Conservation (phyloP, 1,140 invertebrate species). For the Polyergus mexicanus region DNA sequence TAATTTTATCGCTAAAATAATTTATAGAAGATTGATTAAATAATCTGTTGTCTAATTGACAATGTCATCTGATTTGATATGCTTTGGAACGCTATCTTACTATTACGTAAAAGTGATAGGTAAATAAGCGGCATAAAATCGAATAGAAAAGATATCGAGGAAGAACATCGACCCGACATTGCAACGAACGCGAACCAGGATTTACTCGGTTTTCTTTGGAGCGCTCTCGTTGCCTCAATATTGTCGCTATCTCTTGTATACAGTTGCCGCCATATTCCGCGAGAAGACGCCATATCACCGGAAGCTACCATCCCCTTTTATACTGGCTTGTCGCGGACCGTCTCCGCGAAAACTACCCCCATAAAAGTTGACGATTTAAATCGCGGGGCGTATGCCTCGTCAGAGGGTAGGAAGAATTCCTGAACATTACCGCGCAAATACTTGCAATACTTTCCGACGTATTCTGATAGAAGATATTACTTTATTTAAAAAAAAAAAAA, state of each 20-base stretch:
- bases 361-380: slow-evolving; percentile 85
- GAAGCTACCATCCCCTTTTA: slow-evolving; percentile 81
- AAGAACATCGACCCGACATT: slow-evolving; percentile 25
- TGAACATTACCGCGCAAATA: slow-evolving; percentile 70
- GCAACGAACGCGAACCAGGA: slow-evolving; percentile 40
- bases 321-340: slow-evolving; percentile 74
- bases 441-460: slow-evolving; percentile 71
- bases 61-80: not conserved
- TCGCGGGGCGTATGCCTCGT: slow-evolving; percentile 82
- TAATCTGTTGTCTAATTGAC: not conserved
- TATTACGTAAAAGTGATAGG: slow-evolving; percentile 6
- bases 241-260: slow-evolving; percentile 85
- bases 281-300: slow-evolving; percentile 84
- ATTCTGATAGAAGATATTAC: slow-evolving; percentile 63
- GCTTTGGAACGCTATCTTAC: not conserved
- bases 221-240: slow-evolving; percentile 77
- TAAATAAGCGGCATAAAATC: slow-evolving; percentile 18
- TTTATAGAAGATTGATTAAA: not conserved
- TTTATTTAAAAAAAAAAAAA: not conserved
- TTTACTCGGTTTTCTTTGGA: slow-evolving; percentile 64
- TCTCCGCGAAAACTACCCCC: slow-evolving; percentile 84
- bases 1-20: not conserved
- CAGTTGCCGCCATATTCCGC: slow-evolving; percentile 84
- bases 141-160: slow-evolving; percentile 16
- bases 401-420: slow-evolving; percentile 49